A percentile compares a stretch with the other conserved stretches of the same genome.
These are phyloP conservation scores for Melanaphis sacchari DNA, from an alignment of 1,140 invertebrate genomes.

Conservation along the genomic window DNA sequence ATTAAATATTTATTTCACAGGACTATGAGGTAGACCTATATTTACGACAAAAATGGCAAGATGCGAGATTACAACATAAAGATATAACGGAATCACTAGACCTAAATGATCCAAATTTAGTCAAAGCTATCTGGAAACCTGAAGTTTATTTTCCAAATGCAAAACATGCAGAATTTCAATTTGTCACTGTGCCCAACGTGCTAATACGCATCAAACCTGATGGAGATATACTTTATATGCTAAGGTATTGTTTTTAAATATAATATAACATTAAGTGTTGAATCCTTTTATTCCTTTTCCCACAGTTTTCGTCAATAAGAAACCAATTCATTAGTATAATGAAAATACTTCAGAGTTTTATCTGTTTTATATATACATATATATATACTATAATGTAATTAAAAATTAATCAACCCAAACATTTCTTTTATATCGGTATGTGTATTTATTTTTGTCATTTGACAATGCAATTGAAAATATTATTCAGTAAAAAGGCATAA, in stretches of 20 bases:
- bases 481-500: not conserved
- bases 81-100: constrained; percentile 67
- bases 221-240: constrained; percentile 72
- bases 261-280: not conserved
- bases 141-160: constrained; percentile 76
- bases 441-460: not conserved
- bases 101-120: constrained; percentile 68
- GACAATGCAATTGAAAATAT: not conserved
- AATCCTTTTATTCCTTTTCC: not conserved
- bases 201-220: constrained; percentile 71
- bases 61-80: constrained; percentile 66
- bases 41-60: constrained; percentile 68
- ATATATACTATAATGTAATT: not conserved
- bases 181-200: constrained; percentile 74
- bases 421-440: not conserved
- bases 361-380: not conserved
- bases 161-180: constrained; percentile 73
- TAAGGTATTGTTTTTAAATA: constrained; percentile 65
- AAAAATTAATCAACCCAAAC: constrained; percentile 18
- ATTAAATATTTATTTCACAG: constrained; percentile 62
- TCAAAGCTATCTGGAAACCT: constrained; percentile 73
- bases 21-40: constrained; percentile 72
- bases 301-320: not conserved
- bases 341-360: not conserved
- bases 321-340: not conserved